Evolutionary conservation across 2,797 vertebrate species (phyloP), one percentile per base, ranked within the genome.

Genomic region (Catostomus latipinnis): DNA sequence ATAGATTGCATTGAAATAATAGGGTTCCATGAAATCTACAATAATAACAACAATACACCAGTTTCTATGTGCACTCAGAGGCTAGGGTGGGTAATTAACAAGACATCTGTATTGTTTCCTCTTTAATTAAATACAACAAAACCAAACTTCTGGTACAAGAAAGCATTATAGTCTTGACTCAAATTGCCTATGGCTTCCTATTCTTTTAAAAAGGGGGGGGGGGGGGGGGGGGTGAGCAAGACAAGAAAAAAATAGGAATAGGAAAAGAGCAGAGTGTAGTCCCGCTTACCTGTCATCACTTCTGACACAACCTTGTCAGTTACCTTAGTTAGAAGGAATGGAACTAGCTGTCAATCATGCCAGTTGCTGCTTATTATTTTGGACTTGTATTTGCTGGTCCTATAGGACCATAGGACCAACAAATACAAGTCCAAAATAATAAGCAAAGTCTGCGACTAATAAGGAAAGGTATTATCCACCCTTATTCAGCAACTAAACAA

Each of bases 291-390:
- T 82, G 86, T 88, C 84, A 89, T 89, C 87, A 87, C 68, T 81
- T 85, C 76, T 88, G 90, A 90, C 90, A 86, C 14, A 77, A 90
- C 88, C 89, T 87, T 91, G 89, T 92, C 90, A 89, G 86, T 82
- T 74, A 75, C 85, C 63, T 49, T 88, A 86, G 88, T 91, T 91
- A 88, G 62, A 81, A 72, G 86, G 74, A 82, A 90, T 89, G 79
- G 88, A 89, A 87, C 69, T 10, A 86, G 85, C 87, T 92, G 92
- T 88, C 92, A 91, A 80, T 92, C 89, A 86, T 50, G 61, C 61
- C 4, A 34, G 6, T 34, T 34, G 34, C 57, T n/a, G 52, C 48
- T 45, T 49, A 70, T 68, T 18, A 18, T 18, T 18, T 18, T 18
- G 16, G 16, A 18, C 16, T 18, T 18, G 16, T 18, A 18, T 18